These are phyloP conservation scores for Tetragonula clypearis DNA, from an alignment of 1,140 invertebrate species.

Conservation along the genomic window DNA sequence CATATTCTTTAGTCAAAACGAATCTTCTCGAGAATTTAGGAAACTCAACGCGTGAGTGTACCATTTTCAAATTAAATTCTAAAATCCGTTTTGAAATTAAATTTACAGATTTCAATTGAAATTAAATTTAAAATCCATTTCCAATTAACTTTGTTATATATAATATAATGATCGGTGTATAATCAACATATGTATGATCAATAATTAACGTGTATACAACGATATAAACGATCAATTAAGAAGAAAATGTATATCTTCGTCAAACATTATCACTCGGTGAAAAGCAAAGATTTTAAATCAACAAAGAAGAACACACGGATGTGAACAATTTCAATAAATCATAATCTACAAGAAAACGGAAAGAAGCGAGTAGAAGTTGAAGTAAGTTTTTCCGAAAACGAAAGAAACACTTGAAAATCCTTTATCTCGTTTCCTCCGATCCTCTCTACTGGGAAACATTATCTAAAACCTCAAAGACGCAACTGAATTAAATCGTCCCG, in stretches of 20 bases:
- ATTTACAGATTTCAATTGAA: too few species aligned
- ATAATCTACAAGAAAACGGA: background rate
- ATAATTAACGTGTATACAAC: too few species aligned
- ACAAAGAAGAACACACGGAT: background rate
- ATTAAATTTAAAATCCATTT: too few species aligned
- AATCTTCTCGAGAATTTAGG: too few species aligned
- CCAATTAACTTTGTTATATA: too few species aligned
- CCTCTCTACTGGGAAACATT: background rate
- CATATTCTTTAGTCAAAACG: too few species aligned
- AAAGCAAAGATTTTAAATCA: background rate
- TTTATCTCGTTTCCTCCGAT: background rate
- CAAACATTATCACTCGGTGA: background rate
- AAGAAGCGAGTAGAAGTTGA: background rate
- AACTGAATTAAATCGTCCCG: slow-evolving; percentile 16
- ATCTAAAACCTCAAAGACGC: background rate
- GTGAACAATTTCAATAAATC: background rate
- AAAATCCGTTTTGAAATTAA: too few species aligned
- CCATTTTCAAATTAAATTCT: too few species aligned
- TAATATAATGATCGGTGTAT: too few species aligned
- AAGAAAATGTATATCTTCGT: background rate
- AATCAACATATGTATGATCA: too few species aligned
- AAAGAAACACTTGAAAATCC: slow-evolving; percentile 6
- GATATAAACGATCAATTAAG: too few species aligned
- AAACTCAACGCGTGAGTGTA: too few species aligned
- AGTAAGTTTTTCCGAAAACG: background rate